Evolutionary conservation across 2,797 vertebrate species (phyloP).

Genomic region (Cygnus olor): DNA sequence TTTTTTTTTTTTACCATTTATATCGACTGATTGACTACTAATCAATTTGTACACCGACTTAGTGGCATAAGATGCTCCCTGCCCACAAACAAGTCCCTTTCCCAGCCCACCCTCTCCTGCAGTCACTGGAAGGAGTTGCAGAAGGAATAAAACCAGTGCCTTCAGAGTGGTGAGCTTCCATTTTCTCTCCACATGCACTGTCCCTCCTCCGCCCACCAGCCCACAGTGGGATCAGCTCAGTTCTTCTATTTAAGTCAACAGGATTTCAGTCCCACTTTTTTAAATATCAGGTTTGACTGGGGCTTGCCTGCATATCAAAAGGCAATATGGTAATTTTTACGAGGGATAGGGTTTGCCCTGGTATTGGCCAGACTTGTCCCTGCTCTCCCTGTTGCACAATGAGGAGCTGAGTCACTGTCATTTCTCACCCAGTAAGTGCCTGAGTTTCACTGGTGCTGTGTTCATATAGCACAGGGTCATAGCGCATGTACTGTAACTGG

Average conservation of each 20-base stretch:
- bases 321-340: constrained; percentile 41
- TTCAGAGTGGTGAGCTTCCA: background rate
- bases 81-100: background rate
- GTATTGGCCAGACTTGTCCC: constrained; percentile 39
- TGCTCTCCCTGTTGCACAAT: background rate
- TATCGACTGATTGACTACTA: background rate
- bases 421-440: background rate
- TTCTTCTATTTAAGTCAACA: background rate
- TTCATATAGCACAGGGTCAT: background rate
- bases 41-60: background rate
- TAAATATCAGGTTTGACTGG: constrained; percentile 60
- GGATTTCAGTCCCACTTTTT: background rate
- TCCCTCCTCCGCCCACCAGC: background rate
- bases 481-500: fast-evolving
- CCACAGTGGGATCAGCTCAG: background rate
- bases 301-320: constrained; percentile 50
- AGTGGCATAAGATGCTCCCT: background rate
- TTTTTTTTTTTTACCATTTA: background rate
- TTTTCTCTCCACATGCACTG: background rate
- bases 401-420: constrained; percentile 23
- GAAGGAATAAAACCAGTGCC: background rate
- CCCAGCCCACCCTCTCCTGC: background rate
- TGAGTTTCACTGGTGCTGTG: background rate
- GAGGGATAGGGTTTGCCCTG: constrained; percentile 3
- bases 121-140: background rate